These are phyloP conservation scores for Manis pentadactyla DNA, from an alignment of 2,797 vertebrate species.

Conservation along the genomic window DNA sequence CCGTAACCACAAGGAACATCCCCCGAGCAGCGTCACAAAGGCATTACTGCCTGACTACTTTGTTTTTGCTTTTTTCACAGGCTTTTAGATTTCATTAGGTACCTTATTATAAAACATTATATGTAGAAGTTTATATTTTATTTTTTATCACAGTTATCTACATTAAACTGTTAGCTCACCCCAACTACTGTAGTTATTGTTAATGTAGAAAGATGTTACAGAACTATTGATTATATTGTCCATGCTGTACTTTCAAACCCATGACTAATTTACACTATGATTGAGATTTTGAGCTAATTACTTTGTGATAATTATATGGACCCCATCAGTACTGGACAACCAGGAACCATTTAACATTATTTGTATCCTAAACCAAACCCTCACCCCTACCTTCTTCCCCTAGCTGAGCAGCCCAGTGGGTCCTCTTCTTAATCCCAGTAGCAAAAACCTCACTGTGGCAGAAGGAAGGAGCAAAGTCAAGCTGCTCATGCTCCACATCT, in stretches of 20 bases:
- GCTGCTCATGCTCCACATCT: background rate
- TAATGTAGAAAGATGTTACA: too few relatives aligned
- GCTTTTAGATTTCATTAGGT: too few relatives aligned
- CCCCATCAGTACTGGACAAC: background rate
- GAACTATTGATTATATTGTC: too few relatives aligned
- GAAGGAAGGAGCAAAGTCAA: background rate
- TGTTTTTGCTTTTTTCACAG: too few relatives aligned
- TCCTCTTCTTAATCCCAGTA: background rate
- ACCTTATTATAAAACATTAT: too few relatives aligned
- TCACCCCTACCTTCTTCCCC: background rate
- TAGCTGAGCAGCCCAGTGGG: background rate
- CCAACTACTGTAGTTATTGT: too few relatives aligned
- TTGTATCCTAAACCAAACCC: background rate
- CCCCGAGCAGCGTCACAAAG: background rate
- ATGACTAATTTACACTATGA: too few relatives aligned
- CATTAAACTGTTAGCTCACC: too few relatives aligned
- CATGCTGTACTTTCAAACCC: too few relatives aligned
- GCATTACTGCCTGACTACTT: background rate
- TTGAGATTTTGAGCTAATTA: too few relatives aligned
- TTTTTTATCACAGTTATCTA: too few relatives aligned
- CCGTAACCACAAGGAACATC: background rate
- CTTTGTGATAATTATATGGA: background rate
- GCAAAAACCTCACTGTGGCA: background rate
- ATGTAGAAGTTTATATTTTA: too few relatives aligned
- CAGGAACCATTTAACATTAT: background rate